These are phyloP conservation scores for Threskiornis aethiopicus DNA, from an alignment of 2,797 vertebrate genomes.

Conservation along the genomic window DNA sequence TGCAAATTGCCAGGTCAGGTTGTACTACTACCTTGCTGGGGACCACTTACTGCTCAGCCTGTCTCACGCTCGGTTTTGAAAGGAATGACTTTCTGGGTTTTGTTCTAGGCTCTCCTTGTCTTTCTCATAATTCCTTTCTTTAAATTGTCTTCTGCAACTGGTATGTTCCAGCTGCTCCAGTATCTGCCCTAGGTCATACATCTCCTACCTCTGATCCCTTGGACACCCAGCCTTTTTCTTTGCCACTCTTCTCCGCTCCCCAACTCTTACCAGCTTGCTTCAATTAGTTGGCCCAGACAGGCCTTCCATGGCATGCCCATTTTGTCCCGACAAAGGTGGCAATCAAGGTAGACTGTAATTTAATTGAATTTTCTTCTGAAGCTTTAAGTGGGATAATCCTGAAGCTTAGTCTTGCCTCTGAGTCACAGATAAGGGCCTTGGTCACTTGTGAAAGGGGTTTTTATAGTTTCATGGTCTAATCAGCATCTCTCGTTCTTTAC, in stretches of 20 bases:
- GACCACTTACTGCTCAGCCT: neutral
- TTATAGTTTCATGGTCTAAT: neutral
- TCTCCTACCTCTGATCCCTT: neutral
- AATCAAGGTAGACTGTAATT: neutral
- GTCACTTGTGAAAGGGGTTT: neutral
- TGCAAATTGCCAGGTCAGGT: neutral
- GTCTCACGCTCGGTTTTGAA: neutral
- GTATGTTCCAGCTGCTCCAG: neutral
- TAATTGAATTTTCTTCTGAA: conserved; percentile 24
- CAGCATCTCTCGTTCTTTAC: neutral
- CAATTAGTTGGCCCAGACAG: neutral
- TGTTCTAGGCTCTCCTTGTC: neutral
- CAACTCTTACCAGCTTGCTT: neutral
- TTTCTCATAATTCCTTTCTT: neutral
- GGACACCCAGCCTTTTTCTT: neutral
- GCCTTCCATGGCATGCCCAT: neutral
- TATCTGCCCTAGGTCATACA: neutral
- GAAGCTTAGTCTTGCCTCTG: neutral
- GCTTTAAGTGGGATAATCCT: conserved; percentile 26
- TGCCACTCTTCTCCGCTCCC: neutral
- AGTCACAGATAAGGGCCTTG: neutral
- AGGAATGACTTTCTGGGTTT: neutral
- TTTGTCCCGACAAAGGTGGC: neutral
- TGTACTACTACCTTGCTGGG: neutral
- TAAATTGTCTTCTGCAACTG: neutral